Evolutionary conservation across 23 tunicate species (phyloP), one percentile per base, ranked within the genome.

Genomic region (Diplosoma virens): DNA sequence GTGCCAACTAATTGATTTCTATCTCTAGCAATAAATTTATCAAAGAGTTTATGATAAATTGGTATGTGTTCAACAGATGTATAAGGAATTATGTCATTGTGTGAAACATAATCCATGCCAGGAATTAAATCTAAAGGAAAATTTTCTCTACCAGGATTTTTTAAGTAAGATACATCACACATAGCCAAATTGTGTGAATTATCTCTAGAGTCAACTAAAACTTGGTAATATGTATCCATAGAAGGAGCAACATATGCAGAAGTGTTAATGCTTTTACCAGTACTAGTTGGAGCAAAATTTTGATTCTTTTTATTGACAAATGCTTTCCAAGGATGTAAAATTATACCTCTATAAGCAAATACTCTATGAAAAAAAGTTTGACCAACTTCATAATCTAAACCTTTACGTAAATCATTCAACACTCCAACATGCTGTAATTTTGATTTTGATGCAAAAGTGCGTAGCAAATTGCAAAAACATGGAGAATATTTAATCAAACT

Each of bases 91-190:
- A 92, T 81, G 41, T 92, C 97, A 9, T 60, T 61, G 29, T 92
- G 92, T 22, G 79, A 60, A 1, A 92, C 97, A 76, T 92, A 92
- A 55, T 92, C 97, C 35, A 92, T 82, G n/a, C 92, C 97, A 36
- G 92, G 97, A 37, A 92, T 85, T 7, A 86, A 80, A 50, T 92
- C 78, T 1, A 92, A 66, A 47, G 59, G 83, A 35, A 59, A 72
- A 48, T 50, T 72, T 48, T 72, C 78, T 29, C 37, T 33, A 9
- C 80, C 77, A 47, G 76, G 59, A 33, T 76, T 76, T 30, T 78
- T 73, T 30, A 92, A 25, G 32, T 46, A 76, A 16, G 50, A 20
- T 34, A 76, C n/a, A 32, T 50, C 81, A 76, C 60, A 46, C 59
- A 34, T 36, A 18, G 53, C 60, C 26, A 25, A 81, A 75, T 75